A percentile compares a stretch with the other conserved stretches of the same genome.
Evolutionary conservation across 23 tunicate species (phyloP).

Genomic region (Ascidia mentula): DNA sequence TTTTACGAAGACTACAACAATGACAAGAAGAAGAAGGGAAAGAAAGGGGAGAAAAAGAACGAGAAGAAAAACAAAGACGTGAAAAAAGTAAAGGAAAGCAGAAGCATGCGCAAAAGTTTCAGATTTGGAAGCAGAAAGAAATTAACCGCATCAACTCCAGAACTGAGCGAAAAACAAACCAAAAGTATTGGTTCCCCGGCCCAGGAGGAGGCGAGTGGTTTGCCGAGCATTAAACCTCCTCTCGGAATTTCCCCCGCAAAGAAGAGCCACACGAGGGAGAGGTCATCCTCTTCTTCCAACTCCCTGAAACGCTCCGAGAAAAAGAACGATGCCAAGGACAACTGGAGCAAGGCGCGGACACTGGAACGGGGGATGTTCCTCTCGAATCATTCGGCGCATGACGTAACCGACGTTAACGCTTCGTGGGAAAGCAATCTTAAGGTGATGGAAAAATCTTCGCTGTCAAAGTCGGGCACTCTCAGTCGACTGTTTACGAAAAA

Average conservation of each 20-base stretch:
- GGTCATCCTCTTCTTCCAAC: background rate
- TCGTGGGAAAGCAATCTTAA: background rate
- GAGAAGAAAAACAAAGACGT: background rate
- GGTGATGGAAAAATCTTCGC: background rate
- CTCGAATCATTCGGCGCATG: background rate
- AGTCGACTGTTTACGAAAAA: constrained; percentile 36
- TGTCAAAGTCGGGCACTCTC: constrained; percentile 20
- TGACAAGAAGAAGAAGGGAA: background rate
- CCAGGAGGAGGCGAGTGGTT: background rate
- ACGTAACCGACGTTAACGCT: background rate
- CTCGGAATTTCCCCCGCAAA: constrained; percentile 1
- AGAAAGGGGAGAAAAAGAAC: background rate
- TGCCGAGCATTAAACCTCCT: constrained; percentile 6
- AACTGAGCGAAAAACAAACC: background rate
- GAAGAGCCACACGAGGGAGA: background rate
- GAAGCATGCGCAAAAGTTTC: constrained; percentile 7
- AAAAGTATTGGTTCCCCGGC: background rate
- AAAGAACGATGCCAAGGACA: background rate
- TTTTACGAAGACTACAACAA: constrained; percentile 2
- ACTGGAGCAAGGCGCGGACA: background rate
- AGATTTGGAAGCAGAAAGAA: background rate
- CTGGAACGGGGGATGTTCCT: background rate
- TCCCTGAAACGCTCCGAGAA: constrained; percentile 2
- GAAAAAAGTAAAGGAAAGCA: background rate
- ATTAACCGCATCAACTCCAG: background rate